Base-by-base conservation (phyloP, 2,888 invertebrate genomes). In the Onchidella celtica region DNA sequence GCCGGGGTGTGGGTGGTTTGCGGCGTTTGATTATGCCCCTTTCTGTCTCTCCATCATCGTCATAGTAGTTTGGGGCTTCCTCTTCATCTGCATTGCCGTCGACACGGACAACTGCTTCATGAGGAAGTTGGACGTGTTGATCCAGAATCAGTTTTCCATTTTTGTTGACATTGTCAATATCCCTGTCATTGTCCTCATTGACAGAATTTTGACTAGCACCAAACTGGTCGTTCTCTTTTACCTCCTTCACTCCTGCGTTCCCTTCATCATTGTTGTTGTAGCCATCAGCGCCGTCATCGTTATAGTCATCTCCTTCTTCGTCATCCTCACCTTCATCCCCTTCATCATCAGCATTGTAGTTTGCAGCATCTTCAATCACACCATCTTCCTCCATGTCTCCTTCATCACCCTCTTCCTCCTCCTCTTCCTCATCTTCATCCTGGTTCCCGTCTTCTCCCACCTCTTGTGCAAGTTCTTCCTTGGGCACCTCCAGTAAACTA, bases 351-450 rank as follows among this genome's bases (percentile, higher is more conserved):
- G 79, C 34, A 59, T 57, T 32, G 36, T 73, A 59, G 4, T 82
- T 79, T 59, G 85, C 47, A 72, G 73, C 84, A 63, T 79, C 70
- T 74, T 87, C 84, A 66, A 85, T 81, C 34, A 81, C 82, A 29
- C 75, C 61, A 21, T 24, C 6, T 17, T 61, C 61, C 6, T 85
- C 83, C 66, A 85, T 79, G 47, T 80, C 84, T 29, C 82, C 84
- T 32, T 85, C 83, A 40, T 87, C 84, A 32, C 88, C 85, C 40
- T 84, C 83, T 69, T 84, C 83, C 63, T 85, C 84, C 34, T 86
- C 85, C 55, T 85, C 87, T 40, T 86, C 84, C 65, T 86, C 87
- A 29, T 86, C 86, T n/a, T n/a, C n/a, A 34, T 86, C 78, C n/a
- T 85, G 79, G 59, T 87, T 84, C 47, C 86, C 84, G 32, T 82